A percentile compares a stretch with the other conserved stretches of the same genome.
Conservation (phyloP, 2,797 vertebrate species). For the Hippopotamyrus pictus region DNA sequence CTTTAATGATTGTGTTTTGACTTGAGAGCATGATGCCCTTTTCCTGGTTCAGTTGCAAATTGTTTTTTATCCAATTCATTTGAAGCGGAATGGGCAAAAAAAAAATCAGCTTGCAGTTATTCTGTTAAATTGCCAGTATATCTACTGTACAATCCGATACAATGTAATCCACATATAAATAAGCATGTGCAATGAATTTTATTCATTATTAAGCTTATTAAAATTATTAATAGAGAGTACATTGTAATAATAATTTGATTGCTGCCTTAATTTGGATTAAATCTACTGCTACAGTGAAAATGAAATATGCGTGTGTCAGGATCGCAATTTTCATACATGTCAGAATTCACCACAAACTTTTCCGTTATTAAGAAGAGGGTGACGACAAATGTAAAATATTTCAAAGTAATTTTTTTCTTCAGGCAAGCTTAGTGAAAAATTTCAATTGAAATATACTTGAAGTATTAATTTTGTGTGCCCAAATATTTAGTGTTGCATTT, state of each 20-base stretch:
- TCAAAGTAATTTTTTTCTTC: neutral
- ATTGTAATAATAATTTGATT: neutral
- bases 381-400: neutral
- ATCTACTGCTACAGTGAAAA: neutral
- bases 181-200: neutral
- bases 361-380: neutral
- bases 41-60: neutral
- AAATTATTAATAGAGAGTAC: constrained; percentile 1
- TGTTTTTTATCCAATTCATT: neutral
- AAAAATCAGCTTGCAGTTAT: neutral
- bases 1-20: neutral
- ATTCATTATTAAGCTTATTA: neutral
- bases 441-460: neutral
- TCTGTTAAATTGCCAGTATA: neutral
- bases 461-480: neutral
- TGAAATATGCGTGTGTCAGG: neutral
- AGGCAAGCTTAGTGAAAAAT: neutral
- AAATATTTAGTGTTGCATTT: constrained; percentile 20
- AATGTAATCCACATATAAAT: neutral
- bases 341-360: neutral
- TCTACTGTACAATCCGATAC: neutral
- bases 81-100: neutral
- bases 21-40: neutral
- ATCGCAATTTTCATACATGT: neutral
- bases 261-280: neutral